Evolutionary conservation across 2,113 vertebrate species (phyloP).

Genomic region (Tetraodon nigroviridis): DNA sequence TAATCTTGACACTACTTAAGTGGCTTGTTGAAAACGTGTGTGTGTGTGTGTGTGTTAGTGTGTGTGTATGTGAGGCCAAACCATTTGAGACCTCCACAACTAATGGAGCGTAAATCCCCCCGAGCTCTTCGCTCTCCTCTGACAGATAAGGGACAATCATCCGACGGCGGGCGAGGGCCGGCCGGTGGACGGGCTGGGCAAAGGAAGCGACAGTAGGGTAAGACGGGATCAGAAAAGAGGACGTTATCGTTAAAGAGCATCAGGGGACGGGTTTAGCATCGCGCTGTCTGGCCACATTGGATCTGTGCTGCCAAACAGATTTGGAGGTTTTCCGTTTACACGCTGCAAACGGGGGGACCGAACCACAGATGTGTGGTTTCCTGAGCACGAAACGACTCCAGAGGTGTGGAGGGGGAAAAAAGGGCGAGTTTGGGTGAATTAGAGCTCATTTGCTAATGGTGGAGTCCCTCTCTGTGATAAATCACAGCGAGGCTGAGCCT

Average conservation of each 20-base stretch:
- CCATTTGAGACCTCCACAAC: slow-evolving; percentile 6
- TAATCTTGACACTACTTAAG: slow-evolving; percentile 25
- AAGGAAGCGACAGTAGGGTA: slow-evolving; percentile 36
- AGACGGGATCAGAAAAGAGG: slow-evolving; percentile 43
- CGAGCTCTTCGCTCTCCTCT: slow-evolving; percentile 6
- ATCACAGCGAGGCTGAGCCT: too few species aligned
- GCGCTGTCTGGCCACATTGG: not conserved
- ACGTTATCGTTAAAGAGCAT: slow-evolving; percentile 46
- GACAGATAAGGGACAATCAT: slow-evolving; percentile 39
- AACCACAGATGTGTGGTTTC: slow-evolving; percentile 6
- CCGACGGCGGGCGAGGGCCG: slow-evolving; percentile 15
- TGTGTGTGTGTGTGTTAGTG: slow-evolving; percentile 9
- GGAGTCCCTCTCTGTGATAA: too few species aligned
- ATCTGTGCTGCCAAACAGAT: not conserved
- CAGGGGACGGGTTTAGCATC: slow-evolving; percentile 3
- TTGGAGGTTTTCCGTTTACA: too few species aligned
- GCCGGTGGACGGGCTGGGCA: slow-evolving; percentile 19
- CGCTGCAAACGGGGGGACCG: not conserved
- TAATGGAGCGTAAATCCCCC: slow-evolving; percentile 26
- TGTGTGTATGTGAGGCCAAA: not conserved
- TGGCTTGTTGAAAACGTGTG: not conserved
- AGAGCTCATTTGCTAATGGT: slow-evolving; percentile 66
- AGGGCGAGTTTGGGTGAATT: slow-evolving; percentile 40
- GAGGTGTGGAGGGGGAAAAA: slow-evolving; percentile 23
- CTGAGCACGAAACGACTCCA: slow-evolving; percentile 8